Evolutionary conservation across 2,113 vertebrate genomes (phyloP).

Genomic region (Promerops cafer): DNA sequence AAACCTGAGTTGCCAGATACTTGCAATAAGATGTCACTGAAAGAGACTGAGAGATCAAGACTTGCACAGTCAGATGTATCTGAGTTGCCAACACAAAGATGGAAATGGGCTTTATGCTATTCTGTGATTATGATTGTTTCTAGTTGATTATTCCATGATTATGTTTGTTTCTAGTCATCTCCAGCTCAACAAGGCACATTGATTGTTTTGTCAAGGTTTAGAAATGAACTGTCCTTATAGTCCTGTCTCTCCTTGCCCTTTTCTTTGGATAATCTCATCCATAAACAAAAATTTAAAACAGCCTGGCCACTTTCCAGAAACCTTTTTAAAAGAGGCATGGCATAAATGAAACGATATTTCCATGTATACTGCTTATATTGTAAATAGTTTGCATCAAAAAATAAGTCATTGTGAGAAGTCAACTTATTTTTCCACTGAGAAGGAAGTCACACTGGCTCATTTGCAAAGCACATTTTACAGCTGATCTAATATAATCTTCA

Average conservation of each 20-base stretch:
- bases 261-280: neutral
- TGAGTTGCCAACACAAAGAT: neutral
- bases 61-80: neutral
- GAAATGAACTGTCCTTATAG: neutral
- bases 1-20: neutral
- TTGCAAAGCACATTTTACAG: neutral
- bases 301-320: neutral
- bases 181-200: neutral
- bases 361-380: neutral
- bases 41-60: neutral
- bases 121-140: too few species aligned
- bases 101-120: neutral
- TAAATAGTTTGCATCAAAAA: neutral
- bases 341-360: neutral
- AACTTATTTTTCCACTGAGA: neutral
- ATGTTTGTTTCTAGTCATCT: neutral
- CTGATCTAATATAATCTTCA: neutral
- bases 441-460: neutral
- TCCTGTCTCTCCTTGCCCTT: neutral
- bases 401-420: neutral
- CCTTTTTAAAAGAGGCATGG: neutral
- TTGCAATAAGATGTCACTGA: neutral
- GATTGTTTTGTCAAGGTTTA: neutral
- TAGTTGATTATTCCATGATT: neutral
- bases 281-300: neutral